A percentile compares a stretch with the other conserved stretches of the same genome.
These are phyloP conservation scores for Brachionichthys hirsutus DNA, from an alignment of 2,113 vertebrate genomes.

Conservation along the genomic window DNA sequence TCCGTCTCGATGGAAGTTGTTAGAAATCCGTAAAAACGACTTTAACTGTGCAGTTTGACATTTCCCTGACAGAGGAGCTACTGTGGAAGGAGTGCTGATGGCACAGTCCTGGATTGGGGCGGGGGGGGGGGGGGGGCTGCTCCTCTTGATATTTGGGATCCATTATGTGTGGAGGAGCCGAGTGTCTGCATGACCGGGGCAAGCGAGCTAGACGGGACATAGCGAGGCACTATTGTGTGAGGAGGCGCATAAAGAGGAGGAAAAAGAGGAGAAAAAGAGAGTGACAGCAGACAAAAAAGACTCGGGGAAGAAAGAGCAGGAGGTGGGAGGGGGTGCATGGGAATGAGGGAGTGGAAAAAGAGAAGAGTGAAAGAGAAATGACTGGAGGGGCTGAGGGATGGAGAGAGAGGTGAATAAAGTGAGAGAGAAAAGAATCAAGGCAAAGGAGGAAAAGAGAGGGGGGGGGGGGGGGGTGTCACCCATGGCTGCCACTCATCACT, in stretches of 20 bases:
- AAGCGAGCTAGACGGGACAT: conserved; percentile 53
- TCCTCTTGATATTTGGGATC: conserved; percentile 53
- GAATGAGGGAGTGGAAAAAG: conserved; percentile 60
- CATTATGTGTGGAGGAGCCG: conserved; percentile 62
- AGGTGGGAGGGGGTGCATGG: conserved; percentile 5
- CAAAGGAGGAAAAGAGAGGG: conserved; percentile 42
- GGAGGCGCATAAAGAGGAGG: conserved; percentile 39
- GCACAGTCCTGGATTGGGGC: too few species aligned
- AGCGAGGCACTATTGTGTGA: conserved; percentile 51
- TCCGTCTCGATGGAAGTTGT: too few species aligned
- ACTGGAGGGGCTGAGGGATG: conserved; percentile 68
- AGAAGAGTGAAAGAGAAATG: conserved; percentile 68
- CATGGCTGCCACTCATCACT: conserved; percentile 82
- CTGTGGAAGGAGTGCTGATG: too few species aligned
- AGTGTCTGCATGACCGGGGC: conserved; percentile 55
- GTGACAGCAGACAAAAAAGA: conserved; percentile 69
- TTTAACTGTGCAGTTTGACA: conserved; percentile 14
- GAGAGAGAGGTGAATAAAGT: conserved; percentile 64
- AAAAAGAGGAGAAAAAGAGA: conserved; percentile 55
- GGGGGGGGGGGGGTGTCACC: conserved; percentile 72
- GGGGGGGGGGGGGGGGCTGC: too few species aligned
- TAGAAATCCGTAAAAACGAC: not conserved
- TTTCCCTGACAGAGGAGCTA: conserved; percentile 4
- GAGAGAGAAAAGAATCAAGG: conserved; percentile 56
- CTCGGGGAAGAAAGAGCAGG: conserved; percentile 32